Evolutionary conservation across 64 coral and sea anemone genomes (phyloP).

Genomic region (Stylophora pistillata): DNA sequence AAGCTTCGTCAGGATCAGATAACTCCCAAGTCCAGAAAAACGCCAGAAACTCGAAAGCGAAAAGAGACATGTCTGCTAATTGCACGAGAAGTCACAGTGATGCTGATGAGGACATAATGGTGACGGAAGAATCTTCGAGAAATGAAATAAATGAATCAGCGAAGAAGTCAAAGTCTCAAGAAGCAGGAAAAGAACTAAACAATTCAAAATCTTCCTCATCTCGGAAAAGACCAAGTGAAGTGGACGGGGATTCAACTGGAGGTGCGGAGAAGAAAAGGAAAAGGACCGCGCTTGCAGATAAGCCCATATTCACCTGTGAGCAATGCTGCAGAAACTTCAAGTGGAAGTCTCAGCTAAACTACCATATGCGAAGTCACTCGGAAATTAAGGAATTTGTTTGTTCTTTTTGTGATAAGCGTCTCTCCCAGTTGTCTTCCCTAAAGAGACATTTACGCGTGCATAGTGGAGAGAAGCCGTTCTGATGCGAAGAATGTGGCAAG

Average conservation of each 20-base stretch:
- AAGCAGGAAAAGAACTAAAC: neutral
- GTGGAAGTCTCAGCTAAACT: conserved; percentile 30
- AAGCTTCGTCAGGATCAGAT: neutral
- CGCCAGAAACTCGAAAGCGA: neutral
- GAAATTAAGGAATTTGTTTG: conserved; percentile 24
- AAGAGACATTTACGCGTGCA: conserved; percentile 33
- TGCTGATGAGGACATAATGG: neutral
- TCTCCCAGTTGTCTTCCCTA: conserved; percentile 22
- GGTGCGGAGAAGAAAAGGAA: neutral
- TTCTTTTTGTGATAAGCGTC: conserved; percentile 19
- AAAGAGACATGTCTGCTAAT: neutral
- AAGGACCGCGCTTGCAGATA: neutral
- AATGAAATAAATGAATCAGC: neutral
- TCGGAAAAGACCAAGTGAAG: neutral
- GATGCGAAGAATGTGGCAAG: conserved; percentile 41
- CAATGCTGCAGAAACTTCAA: conserved; percentile 15
- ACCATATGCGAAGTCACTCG: conserved; percentile 30
- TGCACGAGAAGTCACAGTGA: no score
- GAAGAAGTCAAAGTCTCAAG: neutral
- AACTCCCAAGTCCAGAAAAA: neutral
- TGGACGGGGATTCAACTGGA: neutral
- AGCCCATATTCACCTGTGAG: conserved; percentile 8
- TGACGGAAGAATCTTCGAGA: neutral
- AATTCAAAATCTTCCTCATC: neutral
- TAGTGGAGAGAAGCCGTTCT: conserved; percentile 41